These are phyloP conservation scores for Lethenteron camtschaticum DNA, from an alignment of 2,113 vertebrate species.

Conservation along the genomic window DNA sequence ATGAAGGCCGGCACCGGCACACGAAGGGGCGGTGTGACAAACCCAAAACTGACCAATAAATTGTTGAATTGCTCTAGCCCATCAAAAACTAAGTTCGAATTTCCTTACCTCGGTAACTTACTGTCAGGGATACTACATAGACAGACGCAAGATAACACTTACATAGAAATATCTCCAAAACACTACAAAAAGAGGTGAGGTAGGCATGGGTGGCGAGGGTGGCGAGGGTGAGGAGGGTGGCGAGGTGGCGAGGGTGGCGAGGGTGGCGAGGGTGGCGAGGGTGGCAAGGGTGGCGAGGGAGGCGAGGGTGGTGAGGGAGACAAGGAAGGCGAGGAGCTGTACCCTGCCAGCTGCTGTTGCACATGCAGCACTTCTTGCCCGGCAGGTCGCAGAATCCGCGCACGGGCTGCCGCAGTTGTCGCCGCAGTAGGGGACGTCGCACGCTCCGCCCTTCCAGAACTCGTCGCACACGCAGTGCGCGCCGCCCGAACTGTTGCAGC, in stretches of 20 bases:
- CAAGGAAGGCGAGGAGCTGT: conserved; percentile 10
- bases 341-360: conserved; percentile 69
- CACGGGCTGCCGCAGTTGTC: conserved; percentile 33
- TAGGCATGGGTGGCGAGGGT: background rate
- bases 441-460: conserved; percentile 67
- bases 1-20: no score
- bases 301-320: background rate
- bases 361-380: conserved; percentile 29
- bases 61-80: no score
- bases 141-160: no score
- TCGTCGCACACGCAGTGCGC: conserved; percentile 43
- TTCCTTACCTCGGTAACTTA: no score
- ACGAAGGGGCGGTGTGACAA: no score
- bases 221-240: background rate
- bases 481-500: conserved; percentile 29
- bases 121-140: no score
- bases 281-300: background rate
- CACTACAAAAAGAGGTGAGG: background rate
- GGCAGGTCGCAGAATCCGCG: conserved; percentile 33
- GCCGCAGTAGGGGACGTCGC: conserved; percentile 50
- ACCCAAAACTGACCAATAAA: no score
- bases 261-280: background rate
- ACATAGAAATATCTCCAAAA: conserved; percentile 2
- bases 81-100: no score
- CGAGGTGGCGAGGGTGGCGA: background rate